Conservation (phyloP, 2,888 invertebrate species). For the Lasioglossum zephyrum region DNA sequence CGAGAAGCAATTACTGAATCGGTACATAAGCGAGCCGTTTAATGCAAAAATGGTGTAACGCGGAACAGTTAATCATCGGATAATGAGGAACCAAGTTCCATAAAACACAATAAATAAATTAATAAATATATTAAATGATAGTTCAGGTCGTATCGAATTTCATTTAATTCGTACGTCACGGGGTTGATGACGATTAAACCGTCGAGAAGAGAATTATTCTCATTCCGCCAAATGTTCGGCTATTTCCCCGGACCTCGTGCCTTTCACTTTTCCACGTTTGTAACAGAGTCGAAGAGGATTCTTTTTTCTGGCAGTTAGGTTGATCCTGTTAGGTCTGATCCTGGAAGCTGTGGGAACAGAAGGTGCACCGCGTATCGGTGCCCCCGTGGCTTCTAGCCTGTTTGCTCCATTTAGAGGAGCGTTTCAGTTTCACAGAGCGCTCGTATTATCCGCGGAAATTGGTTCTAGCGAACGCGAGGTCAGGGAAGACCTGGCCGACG, state of each 20-base stretch:
- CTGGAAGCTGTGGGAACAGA: neutral
- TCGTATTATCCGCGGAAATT: conserved; percentile 77
- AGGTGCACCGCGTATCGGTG: neutral
- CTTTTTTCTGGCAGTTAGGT: neutral
- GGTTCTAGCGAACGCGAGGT: conserved; percentile 79
- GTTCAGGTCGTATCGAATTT: neutral
- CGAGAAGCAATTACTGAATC: conserved; percentile 37
- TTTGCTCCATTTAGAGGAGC: conserved; percentile 67
- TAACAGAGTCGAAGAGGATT: neutral
- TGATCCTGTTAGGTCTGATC: neutral
- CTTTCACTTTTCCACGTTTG: conserved; percentile 37
- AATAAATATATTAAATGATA: neutral
- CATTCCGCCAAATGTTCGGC: conserved; percentile 36
- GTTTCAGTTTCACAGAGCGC: conserved; percentile 51
- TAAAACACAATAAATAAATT: neutral
- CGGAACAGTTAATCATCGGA: too few species aligned
- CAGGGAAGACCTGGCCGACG: conserved; percentile 71
- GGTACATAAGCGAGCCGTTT: conserved; percentile 1
- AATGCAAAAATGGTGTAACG: too few species aligned
- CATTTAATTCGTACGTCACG: neutral
- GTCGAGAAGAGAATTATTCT: neutral
- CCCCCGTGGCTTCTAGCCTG: neutral
- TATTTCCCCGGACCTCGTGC: conserved; percentile 32
- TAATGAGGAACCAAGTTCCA: too few species aligned
- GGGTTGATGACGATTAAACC: neutral